Evolutionary conservation across 2,797 vertebrate genomes (phyloP).

Genomic region (Cephalopachus bancanus): DNA sequence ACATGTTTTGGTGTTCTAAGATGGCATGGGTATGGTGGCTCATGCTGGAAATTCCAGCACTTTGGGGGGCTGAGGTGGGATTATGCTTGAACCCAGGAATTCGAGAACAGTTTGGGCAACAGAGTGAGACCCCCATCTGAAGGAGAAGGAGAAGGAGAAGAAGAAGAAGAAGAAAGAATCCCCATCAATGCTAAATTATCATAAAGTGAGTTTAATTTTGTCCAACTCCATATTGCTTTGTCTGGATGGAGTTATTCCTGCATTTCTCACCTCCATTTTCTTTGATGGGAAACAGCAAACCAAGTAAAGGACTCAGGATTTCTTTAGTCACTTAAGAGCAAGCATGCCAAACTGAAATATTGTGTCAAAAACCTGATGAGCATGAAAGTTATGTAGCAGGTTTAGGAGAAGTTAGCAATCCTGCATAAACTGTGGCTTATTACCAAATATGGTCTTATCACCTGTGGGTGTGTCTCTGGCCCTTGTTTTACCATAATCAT

Average conservation of each 20-base stretch:
- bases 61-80: too few relatives aligned
- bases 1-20: too few relatives aligned
- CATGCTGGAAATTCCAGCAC: too few relatives aligned
- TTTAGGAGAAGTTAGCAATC: neutral
- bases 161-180: too few relatives aligned
- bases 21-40: too few relatives aligned
- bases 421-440: neutral
- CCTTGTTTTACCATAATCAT: conserved; percentile 25
- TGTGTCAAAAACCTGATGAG: neutral
- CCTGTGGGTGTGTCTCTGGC: neutral
- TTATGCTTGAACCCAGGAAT: too few relatives aligned
- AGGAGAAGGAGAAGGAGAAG: too few relatives aligned
- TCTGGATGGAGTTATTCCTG: neutral
- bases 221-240: neutral
- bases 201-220: conserved; percentile 30
- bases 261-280: neutral
- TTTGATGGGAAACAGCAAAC: neutral
- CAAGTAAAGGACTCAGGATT: neutral
- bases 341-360: neutral
- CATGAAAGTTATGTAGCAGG: neutral
- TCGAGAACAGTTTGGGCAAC: too few relatives aligned
- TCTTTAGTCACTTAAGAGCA: neutral
- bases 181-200: neutral
- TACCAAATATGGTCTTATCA: conserved; percentile 3
- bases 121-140: too few relatives aligned